These are phyloP conservation scores for Burhinus oedicnemus DNA, from an alignment of 2,113 vertebrate genomes.

Conservation along the genomic window DNA sequence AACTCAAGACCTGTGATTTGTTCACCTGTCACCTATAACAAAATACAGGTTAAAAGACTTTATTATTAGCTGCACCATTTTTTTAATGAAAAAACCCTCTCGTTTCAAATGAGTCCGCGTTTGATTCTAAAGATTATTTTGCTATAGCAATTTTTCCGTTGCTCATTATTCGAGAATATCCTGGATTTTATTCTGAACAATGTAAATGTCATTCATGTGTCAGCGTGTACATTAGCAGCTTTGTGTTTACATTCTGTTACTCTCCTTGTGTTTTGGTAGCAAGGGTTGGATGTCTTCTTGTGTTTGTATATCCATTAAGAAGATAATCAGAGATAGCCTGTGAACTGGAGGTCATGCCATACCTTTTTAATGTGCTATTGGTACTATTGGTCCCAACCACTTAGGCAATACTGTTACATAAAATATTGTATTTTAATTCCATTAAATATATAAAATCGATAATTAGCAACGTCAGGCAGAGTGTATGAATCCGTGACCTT, in stretches of 20 bases:
- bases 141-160: constrained; percentile 9
- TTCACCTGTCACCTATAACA: constrained; percentile 85
- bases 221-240: constrained; percentile 71
- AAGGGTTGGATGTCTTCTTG: constrained; percentile 56
- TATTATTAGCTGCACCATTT: constrained; percentile 59
- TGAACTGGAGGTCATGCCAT: not conserved
- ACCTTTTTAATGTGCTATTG: not conserved
- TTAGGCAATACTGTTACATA: not conserved
- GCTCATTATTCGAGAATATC: constrained; percentile 62
- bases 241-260: constrained; percentile 76
- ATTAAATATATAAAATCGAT: not conserved
- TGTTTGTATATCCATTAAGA: constrained; percentile 58
- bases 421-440: not conserved
- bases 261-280: constrained; percentile 71
- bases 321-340: constrained; percentile 69
- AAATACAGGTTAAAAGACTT: constrained; percentile 74
- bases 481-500: not conserved
- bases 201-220: constrained; percentile 79
- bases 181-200: constrained; percentile 63
- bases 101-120: not conserved
- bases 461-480: not conserved
- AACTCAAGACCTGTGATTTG: constrained; percentile 79
- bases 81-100: constrained; percentile 18
- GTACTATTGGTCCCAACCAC: not conserved
- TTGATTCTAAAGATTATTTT: constrained; percentile 2